phyloP scores from a whole-genome alignment of 2,797 vertebrate genomes.

The Poeciliopsis infans region DNA sequence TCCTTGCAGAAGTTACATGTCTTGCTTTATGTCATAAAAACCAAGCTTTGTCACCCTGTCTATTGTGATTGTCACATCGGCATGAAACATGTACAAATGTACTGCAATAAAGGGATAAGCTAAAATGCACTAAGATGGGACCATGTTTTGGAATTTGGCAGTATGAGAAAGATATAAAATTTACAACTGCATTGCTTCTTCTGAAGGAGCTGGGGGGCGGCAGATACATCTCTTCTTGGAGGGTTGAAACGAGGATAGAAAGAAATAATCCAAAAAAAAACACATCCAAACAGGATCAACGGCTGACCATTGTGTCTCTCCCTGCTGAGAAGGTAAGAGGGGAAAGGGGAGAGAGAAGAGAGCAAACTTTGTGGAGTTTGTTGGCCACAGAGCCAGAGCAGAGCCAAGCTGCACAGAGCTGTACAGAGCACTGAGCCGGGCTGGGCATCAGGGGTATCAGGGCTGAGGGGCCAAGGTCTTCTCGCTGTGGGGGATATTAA shows the following conservation, averaged over 20 bases:
- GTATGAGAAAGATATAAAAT: constrained; percentile 43
- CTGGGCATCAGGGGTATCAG: constrained; percentile 76
- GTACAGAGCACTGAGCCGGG: constrained; percentile 71
- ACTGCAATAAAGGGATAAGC: constrained; percentile 37
- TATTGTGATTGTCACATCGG: constrained; percentile 38
- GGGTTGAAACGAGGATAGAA: constrained; percentile 73
- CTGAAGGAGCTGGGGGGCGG: constrained; percentile 23
- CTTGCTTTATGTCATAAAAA: background rate
- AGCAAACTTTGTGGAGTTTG: constrained; percentile 77
- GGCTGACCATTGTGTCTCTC: constrained; percentile 71
- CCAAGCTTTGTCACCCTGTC: constrained; percentile 1
- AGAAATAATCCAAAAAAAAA: constrained; percentile 70
- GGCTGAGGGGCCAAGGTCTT: constrained; percentile 80
- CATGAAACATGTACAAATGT: constrained; percentile 27
- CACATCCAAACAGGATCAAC: constrained; percentile 76
- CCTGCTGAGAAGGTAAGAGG: constrained; percentile 64
- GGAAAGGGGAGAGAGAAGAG: constrained; percentile 33
- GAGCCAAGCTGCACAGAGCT: constrained; percentile 64
- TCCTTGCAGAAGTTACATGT: background rate
- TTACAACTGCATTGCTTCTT: constrained; percentile 48
- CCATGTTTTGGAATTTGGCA: constrained; percentile 53
- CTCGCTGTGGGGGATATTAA: constrained; percentile 84
- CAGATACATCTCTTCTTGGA: constrained; percentile 53
- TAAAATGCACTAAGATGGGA: constrained; percentile 26
- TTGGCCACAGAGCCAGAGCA: constrained; percentile 68